These are phyloP conservation scores for Entomyzon cyanotis DNA, from an alignment of 2,113 vertebrate species.

Conservation along the genomic window DNA sequence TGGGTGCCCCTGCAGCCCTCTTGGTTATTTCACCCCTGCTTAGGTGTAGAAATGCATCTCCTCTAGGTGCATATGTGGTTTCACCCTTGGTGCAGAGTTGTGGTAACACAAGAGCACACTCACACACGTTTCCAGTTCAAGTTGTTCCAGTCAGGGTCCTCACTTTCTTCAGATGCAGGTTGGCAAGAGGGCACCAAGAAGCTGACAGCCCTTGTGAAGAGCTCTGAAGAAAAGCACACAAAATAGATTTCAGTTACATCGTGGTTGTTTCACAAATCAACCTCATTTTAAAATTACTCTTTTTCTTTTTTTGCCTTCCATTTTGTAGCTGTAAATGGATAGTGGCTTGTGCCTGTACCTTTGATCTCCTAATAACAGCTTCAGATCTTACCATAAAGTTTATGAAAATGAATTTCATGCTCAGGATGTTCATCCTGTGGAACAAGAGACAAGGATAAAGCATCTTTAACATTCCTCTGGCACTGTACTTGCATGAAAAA, in stretches of 20 bases:
- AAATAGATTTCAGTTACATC: not conserved
- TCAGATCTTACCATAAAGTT: not conserved
- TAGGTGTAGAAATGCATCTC: not conserved
- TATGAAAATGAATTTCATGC: constrained; percentile 2
- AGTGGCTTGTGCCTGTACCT: not conserved
- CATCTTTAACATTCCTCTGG: constrained; percentile 6
- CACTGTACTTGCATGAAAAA: not conserved
- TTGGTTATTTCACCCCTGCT: not conserved
- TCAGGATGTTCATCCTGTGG: not conserved
- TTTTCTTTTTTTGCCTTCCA: not conserved
- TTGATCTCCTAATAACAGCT: constrained; percentile 3
- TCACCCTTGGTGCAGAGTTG: not conserved
- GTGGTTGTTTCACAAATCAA: not conserved
- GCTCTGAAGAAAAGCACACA: not conserved
- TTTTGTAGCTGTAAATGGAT: not conserved
- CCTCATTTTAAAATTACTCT: not conserved
- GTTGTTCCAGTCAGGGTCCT: not conserved
- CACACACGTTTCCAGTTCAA: not conserved
- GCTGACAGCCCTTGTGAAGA: not conserved
- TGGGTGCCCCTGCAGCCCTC: not conserved
- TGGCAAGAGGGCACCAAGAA: fast-evolving
- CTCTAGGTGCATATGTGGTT: not conserved
- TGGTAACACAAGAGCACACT: not conserved
- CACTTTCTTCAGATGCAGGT: not conserved
- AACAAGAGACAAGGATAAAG: not conserved